phyloP scores from a whole-genome alignment of 2,888 invertebrate species.

The Cistogaster globosa region DNA sequence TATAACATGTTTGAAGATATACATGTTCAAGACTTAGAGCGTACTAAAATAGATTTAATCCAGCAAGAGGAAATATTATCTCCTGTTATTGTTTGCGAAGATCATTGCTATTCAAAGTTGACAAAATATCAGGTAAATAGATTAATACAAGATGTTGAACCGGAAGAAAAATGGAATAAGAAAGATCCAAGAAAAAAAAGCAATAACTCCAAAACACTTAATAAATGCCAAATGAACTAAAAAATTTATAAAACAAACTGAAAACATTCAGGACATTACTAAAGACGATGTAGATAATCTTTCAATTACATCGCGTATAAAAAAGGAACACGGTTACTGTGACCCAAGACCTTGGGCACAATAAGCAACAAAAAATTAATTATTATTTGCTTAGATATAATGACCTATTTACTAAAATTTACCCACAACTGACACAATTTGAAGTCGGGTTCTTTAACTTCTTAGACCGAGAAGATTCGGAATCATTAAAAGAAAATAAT shows the following conservation, averaged over 20 bases:
- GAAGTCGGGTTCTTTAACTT: constrained; percentile 25
- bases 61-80: not conserved
- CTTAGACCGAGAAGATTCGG: constrained; percentile 4
- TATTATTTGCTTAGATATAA: constrained; percentile 20
- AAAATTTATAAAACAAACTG: not conserved
- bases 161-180: not conserved
- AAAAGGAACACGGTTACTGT: constrained; percentile 8
- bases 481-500: no score
- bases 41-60: constrained; percentile 3
- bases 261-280: constrained; percentile 26
- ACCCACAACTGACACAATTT: not conserved
- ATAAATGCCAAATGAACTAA: constrained; percentile 3
- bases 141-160: not conserved
- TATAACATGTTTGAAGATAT: no score
- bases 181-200: no score
- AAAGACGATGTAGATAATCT: not conserved
- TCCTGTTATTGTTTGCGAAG: not conserved
- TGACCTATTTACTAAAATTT: constrained; percentile 7
- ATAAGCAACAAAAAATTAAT: not conserved
- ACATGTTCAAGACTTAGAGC: no score
- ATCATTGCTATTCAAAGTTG: no score
- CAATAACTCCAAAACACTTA: no score
- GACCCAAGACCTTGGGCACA: no score
- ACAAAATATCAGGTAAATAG: not conserved
- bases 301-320: not conserved